These are phyloP conservation scores for Phortica okadai DNA, from an alignment of 2,888 invertebrate species.

Conservation along the genomic window DNA sequence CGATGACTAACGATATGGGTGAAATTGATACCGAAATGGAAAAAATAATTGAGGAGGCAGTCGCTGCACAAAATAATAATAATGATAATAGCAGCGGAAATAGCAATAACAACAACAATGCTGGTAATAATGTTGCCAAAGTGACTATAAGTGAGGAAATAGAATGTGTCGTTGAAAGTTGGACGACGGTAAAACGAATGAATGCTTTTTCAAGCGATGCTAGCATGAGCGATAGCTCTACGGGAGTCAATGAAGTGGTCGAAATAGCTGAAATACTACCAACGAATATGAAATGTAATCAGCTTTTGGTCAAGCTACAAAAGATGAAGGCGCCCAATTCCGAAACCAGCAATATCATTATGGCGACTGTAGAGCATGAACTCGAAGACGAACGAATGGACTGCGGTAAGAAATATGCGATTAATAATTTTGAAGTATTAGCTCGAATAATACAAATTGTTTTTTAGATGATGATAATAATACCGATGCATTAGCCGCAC, in stretches of 20 bases:
- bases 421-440: neutral
- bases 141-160: constrained; percentile 67
- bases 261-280: constrained; percentile 80
- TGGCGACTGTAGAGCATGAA: constrained; percentile 67
- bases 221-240: constrained; percentile 32
- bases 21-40: constrained; percentile 63
- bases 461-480: constrained; percentile 55
- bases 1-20: constrained; percentile 56
- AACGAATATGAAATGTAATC: constrained; percentile 81
- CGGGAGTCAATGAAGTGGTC: constrained; percentile 55
- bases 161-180: constrained; percentile 69
- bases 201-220: constrained; percentile 59
- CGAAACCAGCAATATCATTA: constrained; percentile 64
- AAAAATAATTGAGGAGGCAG: constrained; percentile 62
- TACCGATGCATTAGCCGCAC: constrained; percentile 66
- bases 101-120: constrained; percentile 45
- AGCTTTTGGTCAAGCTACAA: constrained; percentile 79
- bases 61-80: constrained; percentile 53
- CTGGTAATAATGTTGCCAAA: constrained; percentile 59
- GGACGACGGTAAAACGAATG: constrained; percentile 70
- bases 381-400: constrained; percentile 57
- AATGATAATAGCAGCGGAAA: constrained; percentile 54
- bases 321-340: constrained; percentile 62
- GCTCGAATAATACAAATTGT: neutral
- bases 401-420: constrained; percentile 49